Conservation (phyloP, 2,888 invertebrate species). For the Perizoma affinitatum region DNA sequence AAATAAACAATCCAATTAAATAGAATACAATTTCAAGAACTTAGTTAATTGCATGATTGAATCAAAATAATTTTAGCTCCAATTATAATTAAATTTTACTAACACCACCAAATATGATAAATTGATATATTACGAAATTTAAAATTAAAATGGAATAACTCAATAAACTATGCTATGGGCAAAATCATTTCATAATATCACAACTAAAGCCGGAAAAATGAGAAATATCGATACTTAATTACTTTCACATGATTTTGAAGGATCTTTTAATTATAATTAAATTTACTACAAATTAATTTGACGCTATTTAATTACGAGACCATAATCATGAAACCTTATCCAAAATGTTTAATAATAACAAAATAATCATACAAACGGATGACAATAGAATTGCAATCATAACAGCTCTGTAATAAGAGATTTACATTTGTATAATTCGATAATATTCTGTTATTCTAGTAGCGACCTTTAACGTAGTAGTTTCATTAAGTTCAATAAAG, state of each 20-base stretch:
- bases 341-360: no score
- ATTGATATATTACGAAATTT: slow-evolving; percentile 8
- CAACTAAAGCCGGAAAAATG: slow-evolving; percentile 11
- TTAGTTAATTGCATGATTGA: slow-evolving; percentile 11
- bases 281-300: not conserved
- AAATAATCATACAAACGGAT: no score
- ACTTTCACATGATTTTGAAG: not conserved
- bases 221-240: not conserved
- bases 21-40: slow-evolving; percentile 20
- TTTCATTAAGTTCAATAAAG: slow-evolving; percentile 6
- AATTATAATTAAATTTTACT: slow-evolving; percentile 14
- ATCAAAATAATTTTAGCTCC: slow-evolving; percentile 15
- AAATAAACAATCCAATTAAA: slow-evolving; percentile 35
- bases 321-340: no score
- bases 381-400: no score
- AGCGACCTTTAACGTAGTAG: slow-evolving; percentile 18
- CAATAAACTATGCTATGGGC: slow-evolving; percentile 15
- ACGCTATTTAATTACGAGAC: no score
- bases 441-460: slow-evolving; percentile 20
- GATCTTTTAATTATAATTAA: not conserved
- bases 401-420: not conserved
- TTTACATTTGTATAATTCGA: slow-evolving; percentile 18
- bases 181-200: slow-evolving; percentile 11
- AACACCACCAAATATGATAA: slow-evolving; percentile 14
- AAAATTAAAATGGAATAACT: slow-evolving; percentile 15